Evolutionary conservation across 2,797 vertebrate genomes (phyloP).

Genomic region (Ctenopoma multispine): DNA sequence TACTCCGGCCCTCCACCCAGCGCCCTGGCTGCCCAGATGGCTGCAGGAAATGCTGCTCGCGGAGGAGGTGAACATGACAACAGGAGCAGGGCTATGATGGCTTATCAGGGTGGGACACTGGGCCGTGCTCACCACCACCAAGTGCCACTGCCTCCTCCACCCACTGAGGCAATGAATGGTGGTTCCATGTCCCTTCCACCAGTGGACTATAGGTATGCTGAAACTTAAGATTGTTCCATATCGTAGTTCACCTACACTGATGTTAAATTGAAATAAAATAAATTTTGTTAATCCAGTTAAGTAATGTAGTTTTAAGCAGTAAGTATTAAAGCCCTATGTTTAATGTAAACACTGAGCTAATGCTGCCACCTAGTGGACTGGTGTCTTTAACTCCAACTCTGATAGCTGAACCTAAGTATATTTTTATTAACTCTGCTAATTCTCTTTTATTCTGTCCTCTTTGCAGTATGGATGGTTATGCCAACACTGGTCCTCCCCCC

Average conservation of each 20-base stretch:
- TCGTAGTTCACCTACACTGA: neutral
- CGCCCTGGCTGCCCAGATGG: slow-evolving; percentile 82
- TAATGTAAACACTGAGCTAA: slow-evolving; percentile 27
- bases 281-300: neutral
- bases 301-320: no score
- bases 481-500: slow-evolving; percentile 81
- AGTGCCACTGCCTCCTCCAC: slow-evolving; percentile 92
- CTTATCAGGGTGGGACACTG: slow-evolving; percentile 89
- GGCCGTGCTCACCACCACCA: slow-evolving; percentile 92
- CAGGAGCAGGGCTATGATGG: slow-evolving; percentile 85
- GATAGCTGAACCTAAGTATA: neutral
- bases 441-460: slow-evolving; percentile 15
- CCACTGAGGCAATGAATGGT: slow-evolving; percentile 88
- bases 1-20: slow-evolving; percentile 88
- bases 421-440: slow-evolving; percentile 3
- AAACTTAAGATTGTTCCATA: neutral
- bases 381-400: neutral
- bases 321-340: neutral
- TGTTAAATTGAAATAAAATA: neutral
- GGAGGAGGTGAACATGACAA: slow-evolving; percentile 88
- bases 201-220: slow-evolving; percentile 89
- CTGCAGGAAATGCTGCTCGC: slow-evolving; percentile 85
- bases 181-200: slow-evolving; percentile 86
- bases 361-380: slow-evolving; percentile 77
- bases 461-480: slow-evolving; percentile 83